Conservation (phyloP, 2,113 vertebrate species). For the Microtus oregoni region DNA sequence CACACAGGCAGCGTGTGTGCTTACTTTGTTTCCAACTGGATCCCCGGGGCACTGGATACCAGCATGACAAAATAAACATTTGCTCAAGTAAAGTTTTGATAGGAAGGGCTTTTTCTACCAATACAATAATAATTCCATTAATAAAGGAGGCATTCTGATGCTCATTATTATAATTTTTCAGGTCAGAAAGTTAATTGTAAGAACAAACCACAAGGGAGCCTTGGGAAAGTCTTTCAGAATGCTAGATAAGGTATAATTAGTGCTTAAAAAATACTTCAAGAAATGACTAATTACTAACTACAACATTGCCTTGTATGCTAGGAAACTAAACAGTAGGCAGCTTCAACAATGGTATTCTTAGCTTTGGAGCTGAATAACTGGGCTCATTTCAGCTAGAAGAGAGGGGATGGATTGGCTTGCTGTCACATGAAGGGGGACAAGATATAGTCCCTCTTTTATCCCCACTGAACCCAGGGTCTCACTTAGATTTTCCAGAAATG, state of each 20-base stretch:
- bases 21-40: neutral
- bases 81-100: conserved; percentile 43
- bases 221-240: conserved; percentile 51
- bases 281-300: conserved; percentile 18
- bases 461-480: neutral
- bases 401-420: neutral
- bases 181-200: conserved; percentile 36
- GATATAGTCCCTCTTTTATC: neutral
- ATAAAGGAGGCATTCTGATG: conserved; percentile 36
- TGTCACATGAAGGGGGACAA: neutral
- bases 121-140: conserved; percentile 56
- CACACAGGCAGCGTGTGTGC: neutral
- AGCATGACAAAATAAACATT: neutral
- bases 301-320: neutral
- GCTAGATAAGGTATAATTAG: conserved; percentile 14
- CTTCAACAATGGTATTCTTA: neutral
- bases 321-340: conserved; percentile 32
- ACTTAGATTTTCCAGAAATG: neutral
- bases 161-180: neutral
- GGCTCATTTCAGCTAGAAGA: neutral
- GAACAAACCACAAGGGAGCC: conserved; percentile 41
- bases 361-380: neutral
- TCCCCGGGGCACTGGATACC: neutral
- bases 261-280: conserved; percentile 13
- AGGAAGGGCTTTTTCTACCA: conserved; percentile 6